Percentiles rank a stretch among this genome's conserved stretches.
phyloP scores from a whole-genome alignment of 2,113 vertebrate species.

The Elaphurus davidianus region DNA sequence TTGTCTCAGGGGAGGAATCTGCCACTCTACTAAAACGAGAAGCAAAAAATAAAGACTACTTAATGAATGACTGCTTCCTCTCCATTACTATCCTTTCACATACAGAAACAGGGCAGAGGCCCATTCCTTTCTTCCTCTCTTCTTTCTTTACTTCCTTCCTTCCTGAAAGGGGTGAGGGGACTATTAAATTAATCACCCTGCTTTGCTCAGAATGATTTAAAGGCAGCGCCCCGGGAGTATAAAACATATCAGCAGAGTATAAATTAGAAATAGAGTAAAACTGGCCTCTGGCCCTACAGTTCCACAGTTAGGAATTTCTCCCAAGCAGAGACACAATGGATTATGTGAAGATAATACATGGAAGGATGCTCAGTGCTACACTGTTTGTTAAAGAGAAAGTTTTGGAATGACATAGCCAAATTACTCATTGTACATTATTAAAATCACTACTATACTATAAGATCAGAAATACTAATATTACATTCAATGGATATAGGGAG shows the following conservation, averaged over 20 bases:
- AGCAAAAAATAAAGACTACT: background rate
- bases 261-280: slow-evolving; percentile 36
- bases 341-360: background rate
- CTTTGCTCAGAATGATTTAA: background rate
- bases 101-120: background rate
- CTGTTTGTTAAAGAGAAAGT: background rate
- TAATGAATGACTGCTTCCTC: background rate
- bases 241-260: background rate
- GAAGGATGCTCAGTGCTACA: background rate
- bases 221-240: background rate
- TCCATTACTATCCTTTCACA: background rate
- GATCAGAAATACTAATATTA: background rate
- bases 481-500: background rate
- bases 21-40: background rate
- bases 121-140: background rate
- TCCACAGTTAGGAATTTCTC: background rate
- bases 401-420: background rate
- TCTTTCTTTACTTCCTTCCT: background rate
- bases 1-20: background rate
- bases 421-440: background rate
- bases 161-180: background rate
- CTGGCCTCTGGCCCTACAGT: background rate
- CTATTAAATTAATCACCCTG: background rate
- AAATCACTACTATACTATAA: background rate
- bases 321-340: background rate